Conservation (phyloP, 1,140 invertebrate species). For the Drosophila littoralis region DNA sequence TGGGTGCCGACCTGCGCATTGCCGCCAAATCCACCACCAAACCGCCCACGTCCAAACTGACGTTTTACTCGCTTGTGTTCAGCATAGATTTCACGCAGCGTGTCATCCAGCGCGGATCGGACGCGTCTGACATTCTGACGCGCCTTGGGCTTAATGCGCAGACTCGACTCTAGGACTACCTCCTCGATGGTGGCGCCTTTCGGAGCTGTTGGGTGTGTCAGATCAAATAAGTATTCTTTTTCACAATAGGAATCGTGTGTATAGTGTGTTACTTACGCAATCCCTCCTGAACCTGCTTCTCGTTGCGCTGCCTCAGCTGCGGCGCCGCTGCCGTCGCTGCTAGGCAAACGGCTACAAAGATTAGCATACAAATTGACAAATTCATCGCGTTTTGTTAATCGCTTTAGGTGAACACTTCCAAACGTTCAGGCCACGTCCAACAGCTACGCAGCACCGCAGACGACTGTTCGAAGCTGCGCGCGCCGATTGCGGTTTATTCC, state of each 20-base stretch:
- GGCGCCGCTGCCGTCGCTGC: conserved; percentile 54
- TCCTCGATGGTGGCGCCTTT: conserved; percentile 80
- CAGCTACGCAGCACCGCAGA: conserved; percentile 42
- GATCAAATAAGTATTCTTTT: background rate
- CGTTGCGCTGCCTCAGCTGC: conserved; percentile 66
- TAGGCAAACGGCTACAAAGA: conserved; percentile 51
- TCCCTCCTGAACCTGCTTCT: conserved; percentile 72
- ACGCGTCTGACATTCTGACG: conserved; percentile 64
- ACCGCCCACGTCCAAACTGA: conserved; percentile 27
- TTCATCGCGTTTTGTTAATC: conserved; percentile 52
- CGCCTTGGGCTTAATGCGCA: conserved; percentile 80
- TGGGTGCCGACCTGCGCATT: conserved; percentile 44
- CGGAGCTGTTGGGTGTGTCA: conserved; percentile 38
- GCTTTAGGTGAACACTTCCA: conserved; percentile 9
- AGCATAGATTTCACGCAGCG: conserved; percentile 37
- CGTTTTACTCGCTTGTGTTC: conserved; percentile 75
- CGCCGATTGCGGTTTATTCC: conserved; percentile 37
- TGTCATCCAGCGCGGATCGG: conserved; percentile 40
- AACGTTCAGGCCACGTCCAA: conserved; percentile 57
- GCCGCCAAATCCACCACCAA: conserved; percentile 23
- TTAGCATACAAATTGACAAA: conserved; percentile 56
- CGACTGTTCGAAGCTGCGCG: conserved; percentile 59
- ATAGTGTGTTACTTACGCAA: conserved; percentile 58
- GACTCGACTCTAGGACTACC: conserved; percentile 81
- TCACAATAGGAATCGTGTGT: conserved; percentile 20